A percentile compares a stretch with the other conserved stretches of the same genome.
These are phyloP conservation scores for Sakesphorus luctuosus DNA, from an alignment of 2,113 vertebrate species.

Conservation along the genomic window DNA sequence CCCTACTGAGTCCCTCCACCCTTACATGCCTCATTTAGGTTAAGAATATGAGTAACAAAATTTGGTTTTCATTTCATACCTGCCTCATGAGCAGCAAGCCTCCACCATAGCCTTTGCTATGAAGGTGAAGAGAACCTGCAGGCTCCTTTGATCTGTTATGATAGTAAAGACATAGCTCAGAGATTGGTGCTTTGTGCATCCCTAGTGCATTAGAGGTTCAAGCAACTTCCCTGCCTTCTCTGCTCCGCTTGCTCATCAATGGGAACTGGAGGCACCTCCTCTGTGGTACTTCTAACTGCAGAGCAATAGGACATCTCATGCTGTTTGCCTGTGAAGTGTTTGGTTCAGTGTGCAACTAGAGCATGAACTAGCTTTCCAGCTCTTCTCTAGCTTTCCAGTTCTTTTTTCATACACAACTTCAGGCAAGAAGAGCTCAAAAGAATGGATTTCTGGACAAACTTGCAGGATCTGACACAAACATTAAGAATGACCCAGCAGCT, in stretches of 20 bases:
- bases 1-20: neutral
- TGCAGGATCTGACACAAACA: neutral
- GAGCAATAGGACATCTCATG: neutral
- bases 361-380: neutral
- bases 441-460: neutral
- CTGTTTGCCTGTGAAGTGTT: neutral
- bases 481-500: neutral
- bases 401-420: neutral
- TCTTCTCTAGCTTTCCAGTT: neutral
- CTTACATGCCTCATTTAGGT: neutral
- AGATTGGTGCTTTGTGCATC: neutral
- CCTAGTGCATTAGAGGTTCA: neutral
- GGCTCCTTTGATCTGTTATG: neutral
- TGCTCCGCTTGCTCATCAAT: neutral
- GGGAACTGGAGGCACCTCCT: neutral
- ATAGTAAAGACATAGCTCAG: neutral
- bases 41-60: neutral
- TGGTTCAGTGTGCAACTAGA: neutral
- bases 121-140: neutral
- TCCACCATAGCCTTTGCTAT: accelerated
- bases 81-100: neutral
- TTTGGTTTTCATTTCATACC: neutral
- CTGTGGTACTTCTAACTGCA: neutral
- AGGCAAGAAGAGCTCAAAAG: neutral
- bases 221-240: neutral